Evolutionary conservation across 2,888 invertebrate species (phyloP), one percentile per base, ranked within the genome.

Genomic region (Agonum fuliginosum): DNA sequence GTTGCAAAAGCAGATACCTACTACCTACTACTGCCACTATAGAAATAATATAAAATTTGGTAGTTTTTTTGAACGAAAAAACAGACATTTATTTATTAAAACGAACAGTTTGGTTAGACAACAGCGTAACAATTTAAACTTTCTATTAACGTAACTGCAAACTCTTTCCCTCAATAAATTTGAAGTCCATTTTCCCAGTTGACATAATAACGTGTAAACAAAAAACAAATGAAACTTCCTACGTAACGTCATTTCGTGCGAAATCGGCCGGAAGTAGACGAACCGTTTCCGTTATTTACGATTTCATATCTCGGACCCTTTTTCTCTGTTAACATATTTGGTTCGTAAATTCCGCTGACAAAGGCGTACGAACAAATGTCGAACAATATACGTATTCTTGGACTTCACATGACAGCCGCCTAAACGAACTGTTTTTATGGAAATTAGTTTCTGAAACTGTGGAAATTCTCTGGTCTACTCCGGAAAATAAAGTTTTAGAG

Each of bases 281-380:
- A 34, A 24, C 24, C 20, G 3, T 37, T 58, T 58, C 58, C 22
- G 58, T 73, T 73, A 73, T 73, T 73, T 73, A 73, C 73, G 73
- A 73, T 73, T 73, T 73, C 73, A 73, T 73, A 73, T 58, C 73
- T 73, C 22, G 37, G 54, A 48, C 73, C 58, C 24, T 58, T 71
- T 73, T 58, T 73, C 19, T 34, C 12, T 37, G 19, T 30, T 41
- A 34, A 58, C 73, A 58, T 37, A 73, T 73, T 54, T 51, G 41
- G 19, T 58, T 73, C 20, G 73, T 30, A 24, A 51, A 30, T 20
- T 70, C 10, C 30, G 58, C 58, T 58, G 58, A 58, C 58, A 27
- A 27, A 58, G 27, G 12, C 22, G 10, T 17, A 58, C 14, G 12
- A 58, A 58, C 58, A 27, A 58, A 58, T 58, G 58, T 17, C n/a